Base-by-base conservation (phyloP, 2,888 invertebrate species). In the Clitarchus hookeri region DNA sequence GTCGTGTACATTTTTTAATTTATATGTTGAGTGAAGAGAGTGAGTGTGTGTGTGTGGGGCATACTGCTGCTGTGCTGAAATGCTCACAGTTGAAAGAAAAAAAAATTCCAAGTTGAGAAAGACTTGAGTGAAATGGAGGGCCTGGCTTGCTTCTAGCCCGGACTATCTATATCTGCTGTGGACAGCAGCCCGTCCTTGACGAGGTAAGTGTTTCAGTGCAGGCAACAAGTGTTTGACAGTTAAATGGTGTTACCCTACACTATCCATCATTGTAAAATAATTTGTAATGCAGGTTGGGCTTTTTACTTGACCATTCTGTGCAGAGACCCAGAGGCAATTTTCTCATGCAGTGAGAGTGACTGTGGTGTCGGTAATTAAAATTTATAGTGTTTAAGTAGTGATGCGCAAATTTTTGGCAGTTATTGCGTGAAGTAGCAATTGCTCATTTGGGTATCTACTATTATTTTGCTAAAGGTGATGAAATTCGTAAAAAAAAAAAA, bases 221-320 rank as follows among this genome's bases (percentile, higher is more conserved):
- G 2, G 16, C 11, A 65, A 48, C 48, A 48, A 48, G 4, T 36
- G 36, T 53, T 12, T 53, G 19, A 19, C 2, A 65, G 65, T 11
- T 65, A 65, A 65, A 65, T 65, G 65, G 65, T 65, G 65, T n/a
- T 65, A 65, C 8, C 48, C 65, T 65, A 6, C n/a, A 65, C 65
- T 65, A 65, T 65, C 65, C 65, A 65, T 65, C 65, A 65, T 65
- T 65, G 65, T 65, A 65, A 65, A 65, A 65, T 48, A 48, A 13
- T 48, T 48, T 48, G 6, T 48, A 6, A 13, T 48, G 48, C 16
- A 2, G 8, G 48, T 48, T 48, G 11, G 36, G 36, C 48, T 16
- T 48, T 48, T 48, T 48, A 16, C 48, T 48, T 13, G 6, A 48
- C 48, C 48, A 36, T 36, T 36, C 36, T 36, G 4, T 36, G 36